A percentile compares a stretch with the other conserved stretches of the same genome.
phyloP scores from a whole-genome alignment of 1,140 invertebrate species.

The Mycetomoellerius zeteki region DNA sequence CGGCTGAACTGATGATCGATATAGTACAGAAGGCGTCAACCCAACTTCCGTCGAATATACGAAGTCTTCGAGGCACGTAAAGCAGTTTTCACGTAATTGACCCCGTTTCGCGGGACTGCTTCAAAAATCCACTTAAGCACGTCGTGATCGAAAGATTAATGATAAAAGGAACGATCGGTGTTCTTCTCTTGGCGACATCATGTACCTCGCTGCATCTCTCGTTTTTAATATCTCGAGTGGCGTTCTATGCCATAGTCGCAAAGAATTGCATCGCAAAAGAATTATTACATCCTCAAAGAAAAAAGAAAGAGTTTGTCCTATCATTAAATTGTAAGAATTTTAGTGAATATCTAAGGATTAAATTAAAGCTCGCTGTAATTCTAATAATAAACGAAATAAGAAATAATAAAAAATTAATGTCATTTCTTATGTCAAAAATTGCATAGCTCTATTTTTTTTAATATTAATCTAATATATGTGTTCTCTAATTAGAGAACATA shows the following conservation, averaged over 20 bases:
- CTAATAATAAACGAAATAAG: not conserved
- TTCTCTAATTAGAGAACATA: not conserved
- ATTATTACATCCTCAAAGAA: not conserved
- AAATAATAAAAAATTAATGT: not conserved
- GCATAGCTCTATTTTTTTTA: not conserved
- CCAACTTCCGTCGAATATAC: constrained; percentile 75
- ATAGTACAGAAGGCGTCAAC: constrained; percentile 79
- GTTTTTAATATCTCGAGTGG: constrained; percentile 37
- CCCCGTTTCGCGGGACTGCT: constrained; percentile 64
- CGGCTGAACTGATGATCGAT: constrained; percentile 80
- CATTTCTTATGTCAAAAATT: not conserved
- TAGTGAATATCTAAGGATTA: not conserved
- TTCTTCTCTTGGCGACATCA: not conserved
- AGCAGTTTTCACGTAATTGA: constrained; percentile 76
- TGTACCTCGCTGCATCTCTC: constrained; percentile 4
- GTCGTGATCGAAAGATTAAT: constrained; percentile 69
- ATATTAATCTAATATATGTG: not conserved
- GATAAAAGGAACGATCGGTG: constrained; percentile 56
- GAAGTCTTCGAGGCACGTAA: constrained; percentile 30
- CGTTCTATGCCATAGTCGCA: not conserved
- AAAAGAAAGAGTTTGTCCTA: not conserved
- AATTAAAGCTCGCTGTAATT: not conserved
- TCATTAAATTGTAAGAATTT: not conserved
- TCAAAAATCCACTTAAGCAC: constrained; percentile 70
- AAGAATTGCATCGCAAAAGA: not conserved